Conservation (phyloP, 2,888 invertebrate genomes). For the Ennomos quercinarius region DNA sequence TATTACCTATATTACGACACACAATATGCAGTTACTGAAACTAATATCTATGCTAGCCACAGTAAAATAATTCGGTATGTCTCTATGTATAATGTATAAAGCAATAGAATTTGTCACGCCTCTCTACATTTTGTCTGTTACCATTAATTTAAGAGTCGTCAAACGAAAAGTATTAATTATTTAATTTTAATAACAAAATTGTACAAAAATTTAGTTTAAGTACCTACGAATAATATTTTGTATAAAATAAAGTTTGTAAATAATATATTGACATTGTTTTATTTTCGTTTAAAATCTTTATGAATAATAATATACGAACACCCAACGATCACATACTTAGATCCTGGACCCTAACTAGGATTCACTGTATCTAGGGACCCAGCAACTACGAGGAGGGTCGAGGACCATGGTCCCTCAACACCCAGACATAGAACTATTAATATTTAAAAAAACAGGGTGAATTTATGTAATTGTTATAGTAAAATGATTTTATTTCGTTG, state of each 20-base stretch:
- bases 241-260: constrained; percentile 76
- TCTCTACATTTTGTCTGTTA: constrained; percentile 29
- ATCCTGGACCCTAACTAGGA: too few species aligned
- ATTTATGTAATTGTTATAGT: neutral
- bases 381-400: too few species aligned
- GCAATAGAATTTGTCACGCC: neutral
- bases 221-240: constrained; percentile 59
- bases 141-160: constrained; percentile 37
- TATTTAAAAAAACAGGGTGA: too few species aligned
- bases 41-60: too few species aligned
- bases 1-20: too few species aligned
- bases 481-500: too few species aligned
- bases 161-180: constrained; percentile 52
- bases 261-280: constrained; percentile 50
- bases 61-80: neutral
- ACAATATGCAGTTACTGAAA: too few species aligned
- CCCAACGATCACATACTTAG: too few species aligned
- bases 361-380: too few species aligned
- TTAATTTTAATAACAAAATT: constrained; percentile 50
- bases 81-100: neutral
- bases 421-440: too few species aligned
- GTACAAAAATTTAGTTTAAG: constrained; percentile 77
- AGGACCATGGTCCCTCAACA: too few species aligned
- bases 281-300: neutral
- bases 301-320: too few species aligned